Percentiles rank a stretch among this genome's conserved stretches.
phyloP scores from a whole-genome alignment of 2,113 vertebrate genomes.

The Cebus imitator region DNA sequence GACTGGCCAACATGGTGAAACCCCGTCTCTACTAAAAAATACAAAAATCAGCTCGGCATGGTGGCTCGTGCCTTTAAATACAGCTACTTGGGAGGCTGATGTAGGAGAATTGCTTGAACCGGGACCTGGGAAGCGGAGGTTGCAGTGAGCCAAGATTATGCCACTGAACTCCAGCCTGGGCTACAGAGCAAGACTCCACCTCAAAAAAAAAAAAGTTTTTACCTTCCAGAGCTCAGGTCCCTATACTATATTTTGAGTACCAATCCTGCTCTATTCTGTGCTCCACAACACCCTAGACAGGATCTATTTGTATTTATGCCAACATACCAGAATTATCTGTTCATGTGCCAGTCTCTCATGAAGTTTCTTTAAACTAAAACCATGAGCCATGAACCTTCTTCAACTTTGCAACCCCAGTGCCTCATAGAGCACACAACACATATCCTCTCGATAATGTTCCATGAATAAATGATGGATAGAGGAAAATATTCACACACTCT shows the following conservation, averaged over 20 bases:
- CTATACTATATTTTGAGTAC: not conserved
- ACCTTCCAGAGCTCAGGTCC: not conserved
- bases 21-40: no score
- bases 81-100: no score
- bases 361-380: conserved; percentile 1
- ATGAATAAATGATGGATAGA: not conserved
- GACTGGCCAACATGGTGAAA: no score
- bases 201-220: not conserved
- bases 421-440: not conserved
- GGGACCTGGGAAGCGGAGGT: accelerated
- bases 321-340: not conserved
- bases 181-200: no score
- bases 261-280: not conserved
- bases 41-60: no score
- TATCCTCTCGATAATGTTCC: not conserved
- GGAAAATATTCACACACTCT: not conserved
- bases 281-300: not conserved
- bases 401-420: not conserved
- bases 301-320: not conserved
- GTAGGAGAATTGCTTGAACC: no score
- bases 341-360: not conserved
- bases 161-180: no score
- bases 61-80: no score
- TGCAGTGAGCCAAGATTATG: no score
- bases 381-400: not conserved